Conservation (phyloP, 2,888 invertebrate species). For the Drosophila cracens region DNA sequence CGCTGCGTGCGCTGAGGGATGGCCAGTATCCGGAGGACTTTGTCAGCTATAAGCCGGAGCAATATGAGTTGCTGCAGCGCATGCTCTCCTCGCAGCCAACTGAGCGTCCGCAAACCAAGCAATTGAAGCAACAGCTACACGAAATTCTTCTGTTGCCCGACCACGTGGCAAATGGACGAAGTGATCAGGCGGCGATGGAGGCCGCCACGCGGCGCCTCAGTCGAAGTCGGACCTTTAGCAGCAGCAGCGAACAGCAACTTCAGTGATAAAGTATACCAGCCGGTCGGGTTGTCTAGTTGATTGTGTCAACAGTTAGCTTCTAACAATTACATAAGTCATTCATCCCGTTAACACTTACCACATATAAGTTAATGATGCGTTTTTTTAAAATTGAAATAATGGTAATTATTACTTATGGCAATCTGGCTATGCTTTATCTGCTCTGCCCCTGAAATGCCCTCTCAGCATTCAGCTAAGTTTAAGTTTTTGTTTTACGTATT, state of each 20-base stretch:
- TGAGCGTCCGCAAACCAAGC: constrained; percentile 90
- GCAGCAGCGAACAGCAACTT: constrained; percentile 64
- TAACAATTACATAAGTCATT: constrained; percentile 28
- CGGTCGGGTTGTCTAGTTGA: neutral
- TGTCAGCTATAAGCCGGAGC: constrained; percentile 87
- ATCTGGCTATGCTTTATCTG: constrained; percentile 30
- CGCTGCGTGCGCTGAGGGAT: constrained; percentile 88
- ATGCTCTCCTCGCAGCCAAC: constrained; percentile 92
- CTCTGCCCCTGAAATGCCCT: constrained; percentile 15
- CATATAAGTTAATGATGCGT: constrained; percentile 16
- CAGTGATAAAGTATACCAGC: constrained; percentile 36
- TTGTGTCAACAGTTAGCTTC: constrained; percentile 13
- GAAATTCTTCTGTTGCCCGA: constrained; percentile 75
- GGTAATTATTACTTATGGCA: constrained; percentile 40
- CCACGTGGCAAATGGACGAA: constrained; percentile 60
- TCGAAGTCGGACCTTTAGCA: constrained; percentile 79
- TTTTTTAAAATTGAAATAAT: constrained; percentile 4
- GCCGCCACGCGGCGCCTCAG: constrained; percentile 72
- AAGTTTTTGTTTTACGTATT: constrained; percentile 24
- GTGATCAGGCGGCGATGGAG: constrained; percentile 61
- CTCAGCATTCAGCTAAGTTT: constrained; percentile 7
- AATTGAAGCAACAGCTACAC: constrained; percentile 85
- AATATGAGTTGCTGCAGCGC: constrained; percentile 89
- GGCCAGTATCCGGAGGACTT: constrained; percentile 90
- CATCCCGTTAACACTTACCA: constrained; percentile 9